Evolutionary conservation across 1,140 invertebrate species (phyloP).

Genomic region (Himalopsyche phryganea): DNA sequence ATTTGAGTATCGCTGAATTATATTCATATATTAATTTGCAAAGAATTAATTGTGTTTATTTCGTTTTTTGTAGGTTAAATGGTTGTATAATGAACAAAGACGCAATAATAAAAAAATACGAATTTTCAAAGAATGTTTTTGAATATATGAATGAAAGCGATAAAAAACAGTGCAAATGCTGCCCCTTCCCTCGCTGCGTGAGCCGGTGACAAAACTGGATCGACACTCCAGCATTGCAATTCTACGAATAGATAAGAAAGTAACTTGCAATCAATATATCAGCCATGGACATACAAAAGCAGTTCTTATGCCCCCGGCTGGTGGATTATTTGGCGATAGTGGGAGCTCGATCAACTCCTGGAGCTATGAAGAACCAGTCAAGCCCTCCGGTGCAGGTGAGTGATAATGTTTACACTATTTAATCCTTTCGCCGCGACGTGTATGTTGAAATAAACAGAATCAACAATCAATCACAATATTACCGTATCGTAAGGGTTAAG

Average conservation of each 20-base stretch:
- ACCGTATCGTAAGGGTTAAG: neutral
- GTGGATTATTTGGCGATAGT: slow-evolving; percentile 97
- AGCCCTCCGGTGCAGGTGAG: slow-evolving; percentile 70
- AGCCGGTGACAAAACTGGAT: slow-evolving; percentile 26
- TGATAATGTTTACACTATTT: slow-evolving; percentile 4
- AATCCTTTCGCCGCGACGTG: no score
- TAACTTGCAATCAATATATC: slow-evolving; percentile 6
- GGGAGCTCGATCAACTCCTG: slow-evolving; percentile 71
- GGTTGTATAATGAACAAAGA: no score
- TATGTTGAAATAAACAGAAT: no score
- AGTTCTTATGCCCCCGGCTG: slow-evolving; percentile 76
- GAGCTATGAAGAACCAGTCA: slow-evolving; percentile 61
- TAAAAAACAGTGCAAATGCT: no score
- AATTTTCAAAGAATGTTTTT: no score
- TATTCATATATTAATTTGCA: no score
- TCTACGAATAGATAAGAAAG: slow-evolving; percentile 6
- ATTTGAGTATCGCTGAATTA: no score
- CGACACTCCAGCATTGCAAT: neutral
- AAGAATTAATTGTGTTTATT: no score
- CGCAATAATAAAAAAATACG: no score
- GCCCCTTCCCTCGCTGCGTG: neutral
- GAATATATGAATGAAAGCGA: no score
- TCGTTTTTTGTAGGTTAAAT: no score
- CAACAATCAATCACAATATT: neutral
- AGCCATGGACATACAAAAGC: slow-evolving; percentile 67